These are phyloP conservation scores for Paedocypris sp. DNA, from an alignment of 2,113 vertebrate species.

Conservation along the genomic window DNA sequence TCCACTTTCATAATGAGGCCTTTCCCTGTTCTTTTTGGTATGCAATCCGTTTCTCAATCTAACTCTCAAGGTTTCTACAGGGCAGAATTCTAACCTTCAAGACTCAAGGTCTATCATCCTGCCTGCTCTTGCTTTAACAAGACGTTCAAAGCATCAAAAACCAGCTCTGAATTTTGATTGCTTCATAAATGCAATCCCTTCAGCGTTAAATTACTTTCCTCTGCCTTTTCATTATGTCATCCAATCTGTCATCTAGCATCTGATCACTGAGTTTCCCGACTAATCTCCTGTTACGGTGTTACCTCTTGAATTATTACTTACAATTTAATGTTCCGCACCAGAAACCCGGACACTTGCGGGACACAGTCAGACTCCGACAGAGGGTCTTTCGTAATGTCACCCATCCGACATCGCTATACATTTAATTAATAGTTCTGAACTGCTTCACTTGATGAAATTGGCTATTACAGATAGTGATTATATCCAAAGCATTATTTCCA, in stretches of 20 bases:
- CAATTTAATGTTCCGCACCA: constrained; percentile 50
- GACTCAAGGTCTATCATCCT: neutral
- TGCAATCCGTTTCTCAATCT: neutral
- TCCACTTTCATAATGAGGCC: neutral
- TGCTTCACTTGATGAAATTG: constrained; percentile 9
- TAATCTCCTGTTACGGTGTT: constrained; percentile 43
- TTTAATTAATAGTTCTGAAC: neutral
- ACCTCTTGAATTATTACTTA: constrained; percentile 56
- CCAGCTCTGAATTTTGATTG: neutral
- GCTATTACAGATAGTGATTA: neutral
- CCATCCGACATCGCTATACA: neutral
- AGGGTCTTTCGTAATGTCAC: neutral
- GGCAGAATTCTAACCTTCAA: neutral
- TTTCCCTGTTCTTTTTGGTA: neutral
- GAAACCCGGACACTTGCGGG: constrained; percentile 33
- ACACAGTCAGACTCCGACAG: neutral
- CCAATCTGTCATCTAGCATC: constrained; percentile 25
- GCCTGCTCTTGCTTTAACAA: neutral
- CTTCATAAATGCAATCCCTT: neutral
- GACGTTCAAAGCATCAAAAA: neutral
- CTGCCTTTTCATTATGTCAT: constrained; percentile 50
- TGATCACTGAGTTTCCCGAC: constrained; percentile 35
- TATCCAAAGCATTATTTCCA: neutral
- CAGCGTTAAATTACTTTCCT: constrained; percentile 16
- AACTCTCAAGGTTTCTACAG: neutral